Percentiles rank a stretch among this genome's conserved stretches.
Conservation (phyloP, 2,888 invertebrate species). For the Callosobruchus maculatus region DNA sequence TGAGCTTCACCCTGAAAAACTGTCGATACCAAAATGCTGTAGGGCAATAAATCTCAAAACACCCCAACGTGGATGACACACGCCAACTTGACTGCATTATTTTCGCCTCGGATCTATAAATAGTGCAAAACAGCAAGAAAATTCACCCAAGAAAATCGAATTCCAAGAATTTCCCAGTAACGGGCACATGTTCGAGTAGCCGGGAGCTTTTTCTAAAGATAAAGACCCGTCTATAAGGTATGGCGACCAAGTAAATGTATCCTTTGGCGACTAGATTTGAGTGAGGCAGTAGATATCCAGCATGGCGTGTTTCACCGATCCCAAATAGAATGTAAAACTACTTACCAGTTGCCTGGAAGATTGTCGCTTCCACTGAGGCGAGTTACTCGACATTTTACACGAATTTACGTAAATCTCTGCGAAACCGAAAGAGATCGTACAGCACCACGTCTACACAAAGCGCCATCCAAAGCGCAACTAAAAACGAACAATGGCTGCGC, state of each 20-base stretch:
- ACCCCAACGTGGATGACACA: not conserved
- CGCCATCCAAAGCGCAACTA: constrained; percentile 45
- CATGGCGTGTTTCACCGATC: constrained; percentile 53
- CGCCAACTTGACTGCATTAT: not conserved
- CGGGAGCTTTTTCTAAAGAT: constrained; percentile 19
- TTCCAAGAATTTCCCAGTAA: constrained; percentile 7
- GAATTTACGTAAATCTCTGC: constrained; percentile 36
- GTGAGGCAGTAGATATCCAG: constrained; percentile 62
- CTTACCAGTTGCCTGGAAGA: constrained; percentile 62
- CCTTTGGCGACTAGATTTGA: constrained; percentile 46
- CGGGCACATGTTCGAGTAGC: constrained; percentile 11
- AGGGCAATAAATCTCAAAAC: not conserved
- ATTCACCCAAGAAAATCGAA: not conserved
- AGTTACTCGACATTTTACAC: constrained; percentile 39
- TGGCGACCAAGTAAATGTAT: constrained; percentile 34
- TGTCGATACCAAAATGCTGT: not conserved
- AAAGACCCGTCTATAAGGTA: constrained; percentile 29
- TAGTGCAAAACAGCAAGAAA: not conserved
- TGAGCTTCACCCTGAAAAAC: not conserved
- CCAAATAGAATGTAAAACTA: constrained; percentile 30
- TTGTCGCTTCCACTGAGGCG: constrained; percentile 58
- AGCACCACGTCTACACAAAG: constrained; percentile 34
- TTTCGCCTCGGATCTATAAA: constrained; percentile 6
- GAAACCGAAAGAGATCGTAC: constrained; percentile 22
- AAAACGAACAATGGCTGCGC: constrained; percentile 22